Evolutionary conservation across 2,113 vertebrate genomes (phyloP).

Genomic region (Gallinago undulata): DNA sequence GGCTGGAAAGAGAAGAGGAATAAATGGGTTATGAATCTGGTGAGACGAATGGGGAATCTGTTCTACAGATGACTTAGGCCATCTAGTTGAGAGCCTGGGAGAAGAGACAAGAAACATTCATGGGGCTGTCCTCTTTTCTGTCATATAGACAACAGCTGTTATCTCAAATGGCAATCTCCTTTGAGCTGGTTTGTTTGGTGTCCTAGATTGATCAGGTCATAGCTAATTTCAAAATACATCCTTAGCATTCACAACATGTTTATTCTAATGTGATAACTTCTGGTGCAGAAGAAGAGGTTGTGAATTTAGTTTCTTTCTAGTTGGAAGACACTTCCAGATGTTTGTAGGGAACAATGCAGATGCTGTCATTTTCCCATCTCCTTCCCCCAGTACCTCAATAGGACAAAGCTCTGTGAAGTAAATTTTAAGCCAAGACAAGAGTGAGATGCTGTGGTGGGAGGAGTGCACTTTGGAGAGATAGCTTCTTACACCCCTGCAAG

Average conservation of each 20-base stretch:
- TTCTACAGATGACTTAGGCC: background rate
- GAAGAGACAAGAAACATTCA: background rate
- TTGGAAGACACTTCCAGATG: background rate
- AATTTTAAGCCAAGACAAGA: background rate
- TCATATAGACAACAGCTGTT: background rate
- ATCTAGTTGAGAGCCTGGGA: background rate
- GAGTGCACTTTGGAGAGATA: background rate
- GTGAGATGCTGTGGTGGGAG: background rate
- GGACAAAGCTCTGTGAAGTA: background rate
- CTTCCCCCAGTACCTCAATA: background rate
- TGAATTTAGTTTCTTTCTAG: constrained; percentile 3
- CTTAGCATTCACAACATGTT: background rate
- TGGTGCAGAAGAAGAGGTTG: constrained; percentile 11
- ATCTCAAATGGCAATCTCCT: background rate
- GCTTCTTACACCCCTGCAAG: background rate
- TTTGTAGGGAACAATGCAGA: background rate
- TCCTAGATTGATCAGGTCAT: background rate
- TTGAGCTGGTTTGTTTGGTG: background rate
- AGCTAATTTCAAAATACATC: constrained; percentile 33
- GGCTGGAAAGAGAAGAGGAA: background rate
- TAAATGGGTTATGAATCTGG: background rate
- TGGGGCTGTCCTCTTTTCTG: background rate
- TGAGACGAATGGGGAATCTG: background rate
- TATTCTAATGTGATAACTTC: constrained; percentile 17
- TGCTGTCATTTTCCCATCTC: background rate